These are phyloP conservation scores for Erythrocercus mccallii DNA, from an alignment of 2,113 vertebrate genomes.

Conservation along the genomic window DNA sequence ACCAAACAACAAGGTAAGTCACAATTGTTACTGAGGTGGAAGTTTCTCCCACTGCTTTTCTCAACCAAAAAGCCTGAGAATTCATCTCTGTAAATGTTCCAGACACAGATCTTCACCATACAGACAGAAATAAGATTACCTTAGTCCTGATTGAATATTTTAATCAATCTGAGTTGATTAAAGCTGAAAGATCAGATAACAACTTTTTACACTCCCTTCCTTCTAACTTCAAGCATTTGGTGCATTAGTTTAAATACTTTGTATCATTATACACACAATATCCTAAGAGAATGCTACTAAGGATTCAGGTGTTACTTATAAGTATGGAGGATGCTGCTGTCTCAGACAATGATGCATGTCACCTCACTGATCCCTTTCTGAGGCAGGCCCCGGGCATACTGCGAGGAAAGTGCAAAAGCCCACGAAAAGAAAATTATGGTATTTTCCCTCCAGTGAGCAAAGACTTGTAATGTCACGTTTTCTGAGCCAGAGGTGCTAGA, in stretches of 20 bases:
- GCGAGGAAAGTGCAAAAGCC: not conserved
- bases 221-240: not conserved
- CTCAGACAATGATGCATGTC: not conserved
- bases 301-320: not conserved
- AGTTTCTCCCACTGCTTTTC: not conserved
- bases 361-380: not conserved
- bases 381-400: not conserved
- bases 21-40: not conserved
- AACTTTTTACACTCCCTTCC: not conserved
- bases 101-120: not conserved
- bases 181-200: not conserved
- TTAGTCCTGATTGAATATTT: not conserved
- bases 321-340: not conserved
- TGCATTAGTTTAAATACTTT: not conserved
- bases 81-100: not conserved
- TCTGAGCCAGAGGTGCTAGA: not conserved
- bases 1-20: not conserved
- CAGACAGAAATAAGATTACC: not conserved
- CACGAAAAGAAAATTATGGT: not conserved
- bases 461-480: not conserved
- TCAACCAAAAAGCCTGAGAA: not conserved
- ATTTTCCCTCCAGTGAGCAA: not conserved
- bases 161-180: not conserved
- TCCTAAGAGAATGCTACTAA: not conserved
- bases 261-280: not conserved